Percentiles rank a stretch among this genome's conserved stretches.
phyloP scores from a whole-genome alignment of 1,140 invertebrate genomes.

The Tachypleus tridentatus region DNA sequence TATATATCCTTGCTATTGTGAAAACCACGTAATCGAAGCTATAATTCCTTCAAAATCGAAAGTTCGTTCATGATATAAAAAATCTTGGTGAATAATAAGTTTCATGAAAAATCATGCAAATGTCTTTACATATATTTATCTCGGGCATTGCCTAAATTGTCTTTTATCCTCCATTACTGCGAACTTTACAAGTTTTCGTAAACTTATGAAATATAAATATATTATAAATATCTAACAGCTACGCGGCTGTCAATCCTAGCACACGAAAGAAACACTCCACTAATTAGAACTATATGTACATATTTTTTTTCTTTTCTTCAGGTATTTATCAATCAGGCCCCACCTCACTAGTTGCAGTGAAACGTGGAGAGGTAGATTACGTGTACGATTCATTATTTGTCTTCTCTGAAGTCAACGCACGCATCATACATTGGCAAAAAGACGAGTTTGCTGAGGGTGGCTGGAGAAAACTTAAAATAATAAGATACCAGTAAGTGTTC shows the following conservation, averaged over 20 bases:
- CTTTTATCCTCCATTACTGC: no score
- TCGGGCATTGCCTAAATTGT: no score
- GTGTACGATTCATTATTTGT: constrained; percentile 60
- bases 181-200: constrained; percentile 28
- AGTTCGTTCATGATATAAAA: no score
- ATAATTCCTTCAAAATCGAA: no score
- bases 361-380: constrained; percentile 51
- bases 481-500: constrained; percentile 27
- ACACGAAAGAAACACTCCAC: not conserved
- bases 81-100: no score
- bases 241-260: not conserved
- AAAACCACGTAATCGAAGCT: no score
- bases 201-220: not conserved
- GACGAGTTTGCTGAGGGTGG: constrained; percentile 20
- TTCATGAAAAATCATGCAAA: no score
- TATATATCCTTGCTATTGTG: no score
- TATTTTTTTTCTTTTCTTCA: not conserved
- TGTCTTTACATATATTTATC: no score
- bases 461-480: constrained; percentile 26
- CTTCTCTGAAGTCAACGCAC: constrained; percentile 63
- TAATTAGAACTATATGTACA: no score
- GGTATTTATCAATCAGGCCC: constrained; percentile 43
- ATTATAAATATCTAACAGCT: not conserved
- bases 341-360: constrained; percentile 50
- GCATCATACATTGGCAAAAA: constrained; percentile 45